A percentile compares a stretch with the other conserved stretches of the same genome.
phyloP scores from a whole-genome alignment of 1,140 invertebrate species.

The Homarus americanus region DNA sequence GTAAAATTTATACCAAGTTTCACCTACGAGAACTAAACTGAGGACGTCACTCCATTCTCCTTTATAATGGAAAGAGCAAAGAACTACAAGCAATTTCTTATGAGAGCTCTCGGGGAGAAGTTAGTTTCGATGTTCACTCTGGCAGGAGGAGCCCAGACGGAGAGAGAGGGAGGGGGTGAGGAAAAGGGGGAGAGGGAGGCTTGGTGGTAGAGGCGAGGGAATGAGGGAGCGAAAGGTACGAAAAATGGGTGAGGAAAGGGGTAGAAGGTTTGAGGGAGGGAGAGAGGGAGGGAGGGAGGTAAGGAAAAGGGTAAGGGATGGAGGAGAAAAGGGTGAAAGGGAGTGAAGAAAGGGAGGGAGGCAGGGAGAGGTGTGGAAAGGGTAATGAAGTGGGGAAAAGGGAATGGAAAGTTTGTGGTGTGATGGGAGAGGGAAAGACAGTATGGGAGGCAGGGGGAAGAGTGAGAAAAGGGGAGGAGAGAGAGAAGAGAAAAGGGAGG shows the following conservation, averaged over 20 bases:
- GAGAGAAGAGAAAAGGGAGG: background rate
- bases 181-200: background rate
- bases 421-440: background rate
- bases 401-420: background rate
- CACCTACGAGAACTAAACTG: background rate
- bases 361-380: background rate
- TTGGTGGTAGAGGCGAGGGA: background rate
- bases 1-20: background rate
- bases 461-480: background rate
- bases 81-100: slow-evolving; percentile 64
- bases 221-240: background rate
- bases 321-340: slow-evolving; percentile 9
- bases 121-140: slow-evolving; percentile 32
- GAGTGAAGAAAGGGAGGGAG: background rate
- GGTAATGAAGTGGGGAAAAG: too few species aligned
- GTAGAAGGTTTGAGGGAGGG: background rate
- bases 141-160: background rate
- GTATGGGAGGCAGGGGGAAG: background rate
- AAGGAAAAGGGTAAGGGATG: slow-evolving; percentile 1
- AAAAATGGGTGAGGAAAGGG: background rate
- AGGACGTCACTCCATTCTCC: slow-evolving; percentile 31
- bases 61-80: slow-evolving; percentile 35
- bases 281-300: slow-evolving; percentile 6
- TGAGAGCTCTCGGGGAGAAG: slow-evolving; percentile 47
- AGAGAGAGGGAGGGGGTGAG: background rate